Evolutionary conservation across 2,113 vertebrate species (phyloP).

Genomic region (Sylvietta virens): DNA sequence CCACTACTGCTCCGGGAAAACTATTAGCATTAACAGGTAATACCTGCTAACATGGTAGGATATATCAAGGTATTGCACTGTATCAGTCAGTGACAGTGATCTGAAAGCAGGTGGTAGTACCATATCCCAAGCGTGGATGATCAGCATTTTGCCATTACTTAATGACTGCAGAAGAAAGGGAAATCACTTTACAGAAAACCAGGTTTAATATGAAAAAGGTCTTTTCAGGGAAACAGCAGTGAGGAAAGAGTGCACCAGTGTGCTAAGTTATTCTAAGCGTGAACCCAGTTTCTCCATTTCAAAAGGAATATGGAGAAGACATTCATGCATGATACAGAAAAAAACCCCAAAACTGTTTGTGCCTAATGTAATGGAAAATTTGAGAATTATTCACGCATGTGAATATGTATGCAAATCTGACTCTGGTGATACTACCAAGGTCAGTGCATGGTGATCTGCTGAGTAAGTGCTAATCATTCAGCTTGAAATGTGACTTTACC

Average conservation of each 20-base stretch:
- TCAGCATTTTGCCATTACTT: neutral
- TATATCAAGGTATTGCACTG: neutral
- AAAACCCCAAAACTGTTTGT: neutral
- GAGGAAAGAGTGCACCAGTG: neutral
- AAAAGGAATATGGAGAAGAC: neutral
- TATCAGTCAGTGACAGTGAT: neutral
- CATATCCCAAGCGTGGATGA: neutral
- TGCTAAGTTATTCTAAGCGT: neutral
- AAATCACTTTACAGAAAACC: neutral
- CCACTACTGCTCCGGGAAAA: neutral
- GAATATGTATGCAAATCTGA: conserved; percentile 23
- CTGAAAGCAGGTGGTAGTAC: neutral
- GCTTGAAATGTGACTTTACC: conserved; percentile 17
- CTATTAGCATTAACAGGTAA: neutral
- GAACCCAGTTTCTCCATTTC: neutral
- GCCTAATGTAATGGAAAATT: conserved; percentile 43
- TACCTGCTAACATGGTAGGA: neutral
- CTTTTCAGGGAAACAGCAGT: neutral
- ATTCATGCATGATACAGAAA: neutral
- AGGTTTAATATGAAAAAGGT: neutral
- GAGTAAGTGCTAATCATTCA: conserved; percentile 35
- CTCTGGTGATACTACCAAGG: neutral
- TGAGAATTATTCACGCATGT: conserved; percentile 1
- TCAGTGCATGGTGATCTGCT: conserved; percentile 18
- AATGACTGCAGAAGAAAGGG: neutral